phyloP scores from a whole-genome alignment of 2,888 invertebrate species.

The Hyposoter dolosus region DNA sequence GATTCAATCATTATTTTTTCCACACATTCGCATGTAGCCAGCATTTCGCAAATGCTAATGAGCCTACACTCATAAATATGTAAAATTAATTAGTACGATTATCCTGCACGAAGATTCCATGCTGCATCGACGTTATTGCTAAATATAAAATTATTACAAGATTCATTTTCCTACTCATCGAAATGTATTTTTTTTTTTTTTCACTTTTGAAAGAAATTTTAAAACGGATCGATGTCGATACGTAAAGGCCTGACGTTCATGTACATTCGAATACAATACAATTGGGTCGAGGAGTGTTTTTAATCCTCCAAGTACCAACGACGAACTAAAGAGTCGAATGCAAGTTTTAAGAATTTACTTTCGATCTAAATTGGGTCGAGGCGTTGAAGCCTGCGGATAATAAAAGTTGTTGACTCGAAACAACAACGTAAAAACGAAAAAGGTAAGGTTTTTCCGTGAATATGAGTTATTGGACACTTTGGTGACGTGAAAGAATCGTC shows the following conservation, averaged over 20 bases:
- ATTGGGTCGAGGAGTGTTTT: too few relatives aligned
- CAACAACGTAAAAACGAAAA: not conserved
- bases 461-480: not conserved
- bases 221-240: too few relatives aligned
- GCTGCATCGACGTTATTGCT: not conserved
- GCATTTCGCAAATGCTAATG: not conserved
- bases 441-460: not conserved
- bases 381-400: not conserved
- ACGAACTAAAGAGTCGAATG: too few relatives aligned
- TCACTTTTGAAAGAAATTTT: too few relatives aligned
- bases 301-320: too few relatives aligned
- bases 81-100: not conserved
- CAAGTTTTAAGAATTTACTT: too few relatives aligned
- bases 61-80: not conserved
- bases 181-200: not conserved
- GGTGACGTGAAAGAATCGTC: slow-evolving; percentile 7
- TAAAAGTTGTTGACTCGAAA: not conserved
- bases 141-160: not conserved
- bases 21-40: not conserved
- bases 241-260: too few relatives aligned
- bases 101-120: not conserved
- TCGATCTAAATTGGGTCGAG: too few relatives aligned
- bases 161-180: not conserved
- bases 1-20: slow-evolving; percentile 10
- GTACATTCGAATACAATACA: too few relatives aligned